phyloP scores from a whole-genome alignment of 2,888 invertebrate genomes.

The Drepana falcataria region DNA sequence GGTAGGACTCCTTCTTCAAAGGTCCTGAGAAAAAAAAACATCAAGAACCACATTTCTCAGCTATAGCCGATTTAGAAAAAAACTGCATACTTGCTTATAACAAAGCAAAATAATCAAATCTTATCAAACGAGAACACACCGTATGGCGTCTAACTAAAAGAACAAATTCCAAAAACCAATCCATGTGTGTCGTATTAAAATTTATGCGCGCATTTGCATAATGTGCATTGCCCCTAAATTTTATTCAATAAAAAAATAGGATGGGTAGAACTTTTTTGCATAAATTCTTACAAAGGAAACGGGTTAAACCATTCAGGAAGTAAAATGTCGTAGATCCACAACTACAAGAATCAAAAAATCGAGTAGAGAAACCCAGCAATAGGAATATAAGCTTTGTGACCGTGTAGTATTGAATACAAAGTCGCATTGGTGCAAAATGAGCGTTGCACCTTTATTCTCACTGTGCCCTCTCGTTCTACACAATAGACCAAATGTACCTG shows the following conservation, averaged over 20 bases:
- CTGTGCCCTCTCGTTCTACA: slow-evolving; percentile 51
- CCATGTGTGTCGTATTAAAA: slow-evolving; percentile 52
- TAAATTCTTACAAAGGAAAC: slow-evolving; percentile 78
- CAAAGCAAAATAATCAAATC: slow-evolving; percentile 45
- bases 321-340: slow-evolving; percentile 68
- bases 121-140: slow-evolving; percentile 28
- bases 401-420: slow-evolving; percentile 31
- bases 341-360: slow-evolving; percentile 39
- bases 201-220: slow-evolving; percentile 80
- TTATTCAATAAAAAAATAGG: slow-evolving; percentile 80
- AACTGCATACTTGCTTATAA: slow-evolving; percentile 68
- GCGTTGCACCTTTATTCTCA: slow-evolving; percentile 40
- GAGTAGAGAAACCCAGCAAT: slow-evolving; percentile 28
- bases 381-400: slow-evolving; percentile 32
- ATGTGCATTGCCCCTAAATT: slow-evolving; percentile 78
- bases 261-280: slow-evolving; percentile 80
- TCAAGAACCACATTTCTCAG: slow-evolving; percentile 61
- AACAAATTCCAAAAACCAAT: slow-evolving; percentile 26
- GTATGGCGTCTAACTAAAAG: slow-evolving; percentile 23
- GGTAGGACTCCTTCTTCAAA: slow-evolving; percentile 54
- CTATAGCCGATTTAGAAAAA: slow-evolving; percentile 46
- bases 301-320: slow-evolving; percentile 77
- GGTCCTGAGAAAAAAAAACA: slow-evolving; percentile 71
- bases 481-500: slow-evolving; percentile 77
- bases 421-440: slow-evolving; percentile 25